Evolutionary conservation across 2,888 invertebrate species (phyloP).

Genomic region (Polyploca ridens): DNA sequence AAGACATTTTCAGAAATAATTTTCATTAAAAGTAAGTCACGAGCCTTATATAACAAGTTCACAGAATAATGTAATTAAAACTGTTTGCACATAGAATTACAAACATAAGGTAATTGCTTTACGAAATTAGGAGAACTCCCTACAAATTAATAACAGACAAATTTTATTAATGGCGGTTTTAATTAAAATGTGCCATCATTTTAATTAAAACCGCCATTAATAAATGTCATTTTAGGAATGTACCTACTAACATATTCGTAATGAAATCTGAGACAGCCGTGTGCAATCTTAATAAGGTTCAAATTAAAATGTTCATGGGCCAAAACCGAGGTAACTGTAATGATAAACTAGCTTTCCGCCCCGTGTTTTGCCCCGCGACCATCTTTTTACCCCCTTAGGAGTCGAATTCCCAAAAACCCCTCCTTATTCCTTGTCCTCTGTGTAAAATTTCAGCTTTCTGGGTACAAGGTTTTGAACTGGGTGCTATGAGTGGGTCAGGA

Average conservation of each 20-base stretch:
- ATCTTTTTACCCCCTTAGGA: no score
- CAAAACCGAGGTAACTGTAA: no score
- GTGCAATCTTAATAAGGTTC: conserved; percentile 7
- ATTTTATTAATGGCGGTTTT: conserved; percentile 9
- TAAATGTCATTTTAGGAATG: neutral
- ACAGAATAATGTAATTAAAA: neutral
- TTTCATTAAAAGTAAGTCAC: no score
- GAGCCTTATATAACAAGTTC: neutral
- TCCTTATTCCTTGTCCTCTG: no score
- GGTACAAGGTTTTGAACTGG: no score
- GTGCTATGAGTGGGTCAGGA: no score
- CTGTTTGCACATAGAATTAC: neutral
- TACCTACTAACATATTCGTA: neutral
- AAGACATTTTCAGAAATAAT: no score
- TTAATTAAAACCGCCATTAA: no score
- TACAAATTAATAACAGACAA: conserved; percentile 9
- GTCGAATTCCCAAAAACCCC: no score
- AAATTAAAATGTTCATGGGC: neutral
- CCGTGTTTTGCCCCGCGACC: no score
- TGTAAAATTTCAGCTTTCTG: no score
- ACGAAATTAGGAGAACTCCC: neutral
- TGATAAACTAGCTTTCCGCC: no score
- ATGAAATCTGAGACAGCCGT: conserved; percentile 1
- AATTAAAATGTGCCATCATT: conserved; percentile 10
- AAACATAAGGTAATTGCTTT: neutral